Conservation (phyloP, 1,140 invertebrate species). For the Drosophila lacertosa region DNA sequence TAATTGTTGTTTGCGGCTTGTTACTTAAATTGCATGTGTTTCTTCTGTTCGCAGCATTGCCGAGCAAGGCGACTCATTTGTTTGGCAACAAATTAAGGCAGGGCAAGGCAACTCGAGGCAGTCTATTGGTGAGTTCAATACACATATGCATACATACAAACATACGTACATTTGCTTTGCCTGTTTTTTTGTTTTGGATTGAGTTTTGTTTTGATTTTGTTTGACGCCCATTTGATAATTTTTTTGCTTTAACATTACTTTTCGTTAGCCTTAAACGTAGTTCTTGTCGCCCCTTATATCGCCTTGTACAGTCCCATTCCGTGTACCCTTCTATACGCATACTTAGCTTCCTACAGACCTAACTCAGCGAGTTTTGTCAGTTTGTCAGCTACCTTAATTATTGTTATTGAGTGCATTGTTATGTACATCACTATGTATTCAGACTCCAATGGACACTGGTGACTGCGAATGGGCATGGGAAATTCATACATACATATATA, state of each 20-base stretch:
- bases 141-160: not conserved
- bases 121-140: constrained; percentile 32
- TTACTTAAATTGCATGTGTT: constrained; percentile 15
- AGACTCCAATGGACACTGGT: constrained; percentile 1
- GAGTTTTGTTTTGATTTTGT: not conserved
- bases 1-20: constrained; percentile 16
- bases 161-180: constrained; percentile 14
- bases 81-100: constrained; percentile 38
- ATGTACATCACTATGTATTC: not conserved
- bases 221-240: no score
- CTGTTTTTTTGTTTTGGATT: constrained; percentile 13
- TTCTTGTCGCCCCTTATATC: constrained; percentile 2
- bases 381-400: no score
- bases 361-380: not conserved
- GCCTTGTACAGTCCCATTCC: constrained; percentile 31
- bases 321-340: not conserved
- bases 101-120: constrained; percentile 9
- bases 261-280: not conserved
- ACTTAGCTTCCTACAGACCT: not conserved
- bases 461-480: not conserved
- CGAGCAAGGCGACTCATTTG: constrained; percentile 27
- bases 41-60: constrained; percentile 14
- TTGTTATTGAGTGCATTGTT: not conserved
- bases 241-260: not conserved
- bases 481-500: not conserved